phyloP scores from a whole-genome alignment of 2,888 invertebrate genomes.

The Himalopsyche kuldschensis region DNA sequence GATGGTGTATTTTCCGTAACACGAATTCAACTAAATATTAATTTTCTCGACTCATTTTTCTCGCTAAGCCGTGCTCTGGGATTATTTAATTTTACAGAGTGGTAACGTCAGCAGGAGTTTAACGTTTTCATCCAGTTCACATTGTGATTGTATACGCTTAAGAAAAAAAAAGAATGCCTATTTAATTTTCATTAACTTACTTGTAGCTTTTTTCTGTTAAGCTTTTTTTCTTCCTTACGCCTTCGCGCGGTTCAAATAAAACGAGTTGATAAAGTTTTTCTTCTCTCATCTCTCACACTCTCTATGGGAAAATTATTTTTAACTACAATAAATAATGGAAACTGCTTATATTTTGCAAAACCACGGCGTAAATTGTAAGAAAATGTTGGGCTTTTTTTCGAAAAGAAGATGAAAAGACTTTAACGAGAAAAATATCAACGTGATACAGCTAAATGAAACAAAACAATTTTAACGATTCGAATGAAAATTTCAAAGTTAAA shows the following conservation, averaged over 20 bases:
- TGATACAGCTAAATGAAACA: no score
- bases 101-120: conserved; percentile 5
- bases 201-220: conserved; percentile 12
- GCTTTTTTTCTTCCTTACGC: background rate
- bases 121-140: background rate
- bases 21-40: background rate
- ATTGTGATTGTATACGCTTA: background rate
- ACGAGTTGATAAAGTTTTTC: background rate
- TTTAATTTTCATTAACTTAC: conserved; percentile 11
- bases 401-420: background rate
- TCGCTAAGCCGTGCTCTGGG: background rate
- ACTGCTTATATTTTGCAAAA: conserved; percentile 30
- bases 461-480: no score
- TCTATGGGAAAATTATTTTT: conserved; percentile 23
- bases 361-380: conserved; percentile 29
- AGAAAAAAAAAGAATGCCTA: conserved; percentile 1
- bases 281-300: conserved; percentile 7
- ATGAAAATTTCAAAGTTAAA: no score
- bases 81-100: conserved; percentile 10
- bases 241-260: background rate
- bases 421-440: no score
- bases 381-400: conserved; percentile 11
- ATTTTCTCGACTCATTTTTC: background rate
- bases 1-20: conserved; percentile 3
- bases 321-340: conserved; percentile 30